These are phyloP conservation scores for Aspidiotus destructor DNA, from an alignment of 2,888 invertebrate species.

Conservation along the genomic window DNA sequence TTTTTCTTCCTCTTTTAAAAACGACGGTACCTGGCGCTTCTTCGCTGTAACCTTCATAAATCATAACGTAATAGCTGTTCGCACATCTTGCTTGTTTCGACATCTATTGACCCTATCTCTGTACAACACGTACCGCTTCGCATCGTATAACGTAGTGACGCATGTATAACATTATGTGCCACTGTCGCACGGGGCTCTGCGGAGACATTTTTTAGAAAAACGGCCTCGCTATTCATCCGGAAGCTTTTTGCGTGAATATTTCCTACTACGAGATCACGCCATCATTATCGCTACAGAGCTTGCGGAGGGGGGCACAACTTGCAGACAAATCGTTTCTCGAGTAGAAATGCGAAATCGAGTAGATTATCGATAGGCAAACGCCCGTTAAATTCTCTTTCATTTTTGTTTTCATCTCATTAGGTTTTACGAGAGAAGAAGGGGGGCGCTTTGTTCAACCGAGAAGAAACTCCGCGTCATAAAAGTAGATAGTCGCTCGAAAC, in stretches of 20 bases:
- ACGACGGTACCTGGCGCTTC: slow-evolving; percentile 13
- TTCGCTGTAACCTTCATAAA: slow-evolving; percentile 7
- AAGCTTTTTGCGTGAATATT: neutral
- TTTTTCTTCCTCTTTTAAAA: slow-evolving; percentile 8
- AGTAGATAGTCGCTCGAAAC: no score
- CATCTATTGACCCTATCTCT: slow-evolving; percentile 1
- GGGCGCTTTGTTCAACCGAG: no score
- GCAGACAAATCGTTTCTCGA: no score
- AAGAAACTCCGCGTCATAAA: no score
- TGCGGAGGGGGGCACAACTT: no score
- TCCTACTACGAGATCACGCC: neutral
- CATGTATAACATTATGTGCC: neutral
- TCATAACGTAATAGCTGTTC: slow-evolving; percentile 13
- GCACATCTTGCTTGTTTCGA: slow-evolving; percentile 3
- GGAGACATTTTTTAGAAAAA: slow-evolving; percentile 4
- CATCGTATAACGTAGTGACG: neutral
- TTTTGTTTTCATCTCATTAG: no score
- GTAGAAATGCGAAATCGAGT: no score
- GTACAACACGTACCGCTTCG: neutral
- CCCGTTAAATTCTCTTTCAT: no score
- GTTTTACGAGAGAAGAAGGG: no score
- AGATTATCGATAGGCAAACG: no score
- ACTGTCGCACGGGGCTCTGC: neutral
- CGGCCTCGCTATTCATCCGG: neutral
- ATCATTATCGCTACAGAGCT: no score